phyloP scores from a whole-genome alignment of 1,140 invertebrate genomes.

The Trachymyrmex septentrionalis region DNA sequence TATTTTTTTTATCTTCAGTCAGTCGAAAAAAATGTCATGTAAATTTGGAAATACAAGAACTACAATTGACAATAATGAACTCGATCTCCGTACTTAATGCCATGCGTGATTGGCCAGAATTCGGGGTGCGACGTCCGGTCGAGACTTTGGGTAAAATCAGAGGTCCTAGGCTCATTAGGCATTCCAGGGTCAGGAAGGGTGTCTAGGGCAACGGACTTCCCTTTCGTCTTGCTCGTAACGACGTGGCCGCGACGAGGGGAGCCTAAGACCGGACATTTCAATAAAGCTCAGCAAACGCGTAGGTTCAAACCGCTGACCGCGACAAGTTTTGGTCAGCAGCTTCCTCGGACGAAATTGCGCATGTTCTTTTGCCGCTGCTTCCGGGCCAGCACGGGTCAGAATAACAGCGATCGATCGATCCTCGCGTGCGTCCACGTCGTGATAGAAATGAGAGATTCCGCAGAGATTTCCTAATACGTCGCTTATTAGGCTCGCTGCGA shows the following conservation, averaged over 20 bases:
- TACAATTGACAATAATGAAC: slow-evolving; percentile 23
- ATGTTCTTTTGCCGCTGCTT: slow-evolving; percentile 76
- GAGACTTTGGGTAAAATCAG: slow-evolving; percentile 74
- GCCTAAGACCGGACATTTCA: slow-evolving; percentile 85
- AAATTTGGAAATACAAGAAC: slow-evolving; percentile 38
- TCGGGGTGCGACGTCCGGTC: slow-evolving; percentile 10
- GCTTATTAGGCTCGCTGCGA: slow-evolving; percentile 18
- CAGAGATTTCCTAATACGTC: slow-evolving; percentile 51
- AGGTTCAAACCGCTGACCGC: slow-evolving; percentile 81
- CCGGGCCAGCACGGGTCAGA: slow-evolving; percentile 61
- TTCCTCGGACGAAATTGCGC: slow-evolving; percentile 81
- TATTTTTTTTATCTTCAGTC: not conserved
- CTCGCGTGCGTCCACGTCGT: slow-evolving; percentile 61
- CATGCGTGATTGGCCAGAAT: slow-evolving; percentile 66
- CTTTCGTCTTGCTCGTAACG: slow-evolving; percentile 74
- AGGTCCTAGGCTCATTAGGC: slow-evolving; percentile 79
- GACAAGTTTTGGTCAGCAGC: slow-evolving; percentile 80
- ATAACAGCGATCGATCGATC: slow-evolving; percentile 80
- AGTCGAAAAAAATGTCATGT: not conserved
- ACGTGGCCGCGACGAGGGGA: slow-evolving; percentile 65
- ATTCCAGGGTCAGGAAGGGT: slow-evolving; percentile 78
- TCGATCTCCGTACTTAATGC: slow-evolving; percentile 39
- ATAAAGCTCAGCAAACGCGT: slow-evolving; percentile 84
- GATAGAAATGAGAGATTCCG: slow-evolving; percentile 58
- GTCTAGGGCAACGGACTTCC: slow-evolving; percentile 65